phyloP scores from a whole-genome alignment of 2,113 vertebrate species.

The Ivindomyrus marchei region DNA sequence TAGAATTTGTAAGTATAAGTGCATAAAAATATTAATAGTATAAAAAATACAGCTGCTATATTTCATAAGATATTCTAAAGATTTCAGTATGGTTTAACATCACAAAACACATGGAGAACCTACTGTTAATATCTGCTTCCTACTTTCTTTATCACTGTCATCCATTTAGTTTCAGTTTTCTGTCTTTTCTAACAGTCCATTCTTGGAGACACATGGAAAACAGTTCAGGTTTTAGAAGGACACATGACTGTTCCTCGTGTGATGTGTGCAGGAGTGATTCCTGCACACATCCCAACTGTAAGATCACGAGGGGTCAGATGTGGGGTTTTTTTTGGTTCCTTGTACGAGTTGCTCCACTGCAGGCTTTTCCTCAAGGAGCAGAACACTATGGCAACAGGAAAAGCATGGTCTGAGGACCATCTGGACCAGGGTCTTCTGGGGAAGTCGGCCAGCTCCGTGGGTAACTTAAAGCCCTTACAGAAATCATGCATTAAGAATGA shows the following conservation, averaged over 20 bases:
- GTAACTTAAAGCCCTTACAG: conserved; percentile 35
- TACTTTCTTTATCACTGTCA: neutral
- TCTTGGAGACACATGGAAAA: neutral
- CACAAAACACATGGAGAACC: too few species aligned
- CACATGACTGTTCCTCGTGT: neutral
- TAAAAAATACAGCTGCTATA: neutral
- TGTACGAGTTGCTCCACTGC: conserved; percentile 16
- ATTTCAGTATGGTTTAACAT: neutral
- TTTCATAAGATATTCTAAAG: neutral
- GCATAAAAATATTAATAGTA: neutral
- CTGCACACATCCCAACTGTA: neutral
- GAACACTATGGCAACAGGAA: neutral
- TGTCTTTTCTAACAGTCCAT: neutral
- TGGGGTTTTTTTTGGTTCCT: neutral
- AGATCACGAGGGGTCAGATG: neutral
- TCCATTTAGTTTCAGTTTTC: neutral
- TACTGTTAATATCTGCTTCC: neutral
- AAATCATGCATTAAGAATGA: conserved; percentile 12
- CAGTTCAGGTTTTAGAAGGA: neutral
- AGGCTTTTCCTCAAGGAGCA: conserved; percentile 22
- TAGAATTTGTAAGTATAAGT: neutral
- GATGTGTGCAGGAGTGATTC: neutral
- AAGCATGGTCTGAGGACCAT: conserved; percentile 43
- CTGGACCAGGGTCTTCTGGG: conserved; percentile 51
- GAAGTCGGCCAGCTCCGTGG: conserved; percentile 33